A percentile compares a stretch with the other conserved stretches of the same genome.
phyloP scores from a whole-genome alignment of 1,140 invertebrate species.

The Thaumatotibia leucotreta region DNA sequence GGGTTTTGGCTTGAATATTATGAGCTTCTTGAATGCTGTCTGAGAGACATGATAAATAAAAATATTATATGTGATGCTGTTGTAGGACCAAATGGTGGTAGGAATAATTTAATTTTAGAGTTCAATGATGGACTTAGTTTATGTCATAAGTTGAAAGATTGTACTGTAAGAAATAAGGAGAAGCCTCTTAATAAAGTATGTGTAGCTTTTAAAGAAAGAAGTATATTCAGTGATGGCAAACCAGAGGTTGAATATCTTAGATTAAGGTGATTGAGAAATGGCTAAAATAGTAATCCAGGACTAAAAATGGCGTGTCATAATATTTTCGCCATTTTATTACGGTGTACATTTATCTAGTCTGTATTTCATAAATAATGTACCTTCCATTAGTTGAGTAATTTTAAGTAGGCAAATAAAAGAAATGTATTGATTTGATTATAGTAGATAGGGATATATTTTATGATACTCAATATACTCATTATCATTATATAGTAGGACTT shows the following conservation, averaged over 20 bases:
- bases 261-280: not conserved
- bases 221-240: conserved; percentile 64
- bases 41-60: conserved; percentile 72
- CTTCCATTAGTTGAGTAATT: not conserved
- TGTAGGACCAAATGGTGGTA: conserved; percentile 82
- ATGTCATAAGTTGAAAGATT: conserved; percentile 66
- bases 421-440: too few species aligned
- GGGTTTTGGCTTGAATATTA: conserved; percentile 81
- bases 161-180: conserved; percentile 46
- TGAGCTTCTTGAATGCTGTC: conserved; percentile 78
- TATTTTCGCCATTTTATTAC: too few species aligned
- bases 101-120: conserved; percentile 77
- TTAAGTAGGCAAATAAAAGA: not conserved
- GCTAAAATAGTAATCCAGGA: not conserved
- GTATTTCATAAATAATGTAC: not conserved
- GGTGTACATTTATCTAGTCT: too few species aligned
- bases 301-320: not conserved
- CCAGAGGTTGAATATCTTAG: conserved; percentile 59
- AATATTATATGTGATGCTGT: conserved; percentile 79
- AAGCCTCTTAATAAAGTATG: conserved; percentile 73
- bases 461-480: too few species aligned
- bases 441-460: too few species aligned
- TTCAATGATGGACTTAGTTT: conserved; percentile 77
- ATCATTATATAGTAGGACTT: too few species aligned
- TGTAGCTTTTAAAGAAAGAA: conserved; percentile 49